phyloP scores from a whole-genome alignment of 2,888 invertebrate species.

The Pseudococcus jackbeardsleyi region DNA sequence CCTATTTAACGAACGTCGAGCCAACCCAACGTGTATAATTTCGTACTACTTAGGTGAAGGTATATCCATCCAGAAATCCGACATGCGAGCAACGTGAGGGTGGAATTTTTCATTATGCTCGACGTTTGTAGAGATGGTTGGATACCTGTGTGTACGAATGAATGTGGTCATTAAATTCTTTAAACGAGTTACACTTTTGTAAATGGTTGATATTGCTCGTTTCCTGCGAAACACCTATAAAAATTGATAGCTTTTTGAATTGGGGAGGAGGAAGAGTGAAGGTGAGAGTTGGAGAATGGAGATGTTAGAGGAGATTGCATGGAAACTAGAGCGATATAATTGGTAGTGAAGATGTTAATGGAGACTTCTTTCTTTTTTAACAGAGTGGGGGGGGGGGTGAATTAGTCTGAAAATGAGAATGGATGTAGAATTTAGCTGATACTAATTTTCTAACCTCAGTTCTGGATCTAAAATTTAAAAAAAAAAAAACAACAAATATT shows the following conservation, averaged over 20 bases:
- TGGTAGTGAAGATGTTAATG: too few species aligned
- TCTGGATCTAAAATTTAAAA: too few species aligned
- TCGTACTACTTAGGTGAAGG: not conserved
- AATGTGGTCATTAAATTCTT: constrained; percentile 13
- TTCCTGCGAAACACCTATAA: not conserved
- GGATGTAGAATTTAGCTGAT: too few species aligned
- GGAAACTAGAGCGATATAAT: too few species aligned
- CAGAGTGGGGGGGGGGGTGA: too few species aligned
- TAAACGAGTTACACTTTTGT: constrained; percentile 23
- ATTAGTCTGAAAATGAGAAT: too few species aligned
- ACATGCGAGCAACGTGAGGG: not conserved
- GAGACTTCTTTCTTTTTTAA: too few species aligned
- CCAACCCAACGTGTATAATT: not conserved
- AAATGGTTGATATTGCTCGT: constrained; percentile 4
- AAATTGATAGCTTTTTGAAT: not conserved
- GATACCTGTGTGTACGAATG: not conserved
- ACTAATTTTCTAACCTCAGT: too few species aligned
- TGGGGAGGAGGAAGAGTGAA: not conserved
- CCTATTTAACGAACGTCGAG: too few species aligned
- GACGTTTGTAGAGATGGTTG: not conserved
- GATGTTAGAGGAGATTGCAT: not conserved
- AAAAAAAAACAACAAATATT: too few species aligned
- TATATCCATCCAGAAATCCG: not conserved
- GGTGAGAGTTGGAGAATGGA: not conserved
- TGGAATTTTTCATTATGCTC: not conserved